Conservation (phyloP, 2,113 vertebrate species). For the Bothrops jararaca region DNA sequence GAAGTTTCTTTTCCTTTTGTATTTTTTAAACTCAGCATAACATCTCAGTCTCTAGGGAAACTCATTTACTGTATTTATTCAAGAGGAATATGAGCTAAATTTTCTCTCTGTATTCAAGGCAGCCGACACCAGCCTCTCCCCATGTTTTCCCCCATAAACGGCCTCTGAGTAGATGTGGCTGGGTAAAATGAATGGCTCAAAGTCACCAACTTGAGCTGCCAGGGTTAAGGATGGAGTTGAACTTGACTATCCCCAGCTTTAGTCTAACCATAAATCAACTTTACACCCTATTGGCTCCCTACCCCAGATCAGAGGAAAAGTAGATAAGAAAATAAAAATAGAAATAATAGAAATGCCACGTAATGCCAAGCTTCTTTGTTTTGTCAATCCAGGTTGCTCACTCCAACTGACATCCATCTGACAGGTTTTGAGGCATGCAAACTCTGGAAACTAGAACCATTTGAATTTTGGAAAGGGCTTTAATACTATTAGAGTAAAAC, state of each 20-base stretch:
- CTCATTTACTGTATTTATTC: background rate
- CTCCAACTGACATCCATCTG: background rate
- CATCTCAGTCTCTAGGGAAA: background rate
- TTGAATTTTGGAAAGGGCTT: background rate
- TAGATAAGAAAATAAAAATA: too few species aligned
- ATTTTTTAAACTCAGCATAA: background rate
- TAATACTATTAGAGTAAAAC: background rate
- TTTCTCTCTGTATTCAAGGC: background rate
- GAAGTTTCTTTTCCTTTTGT: background rate
- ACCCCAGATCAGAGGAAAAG: background rate
- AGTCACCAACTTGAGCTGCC: background rate
- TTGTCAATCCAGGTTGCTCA: too few species aligned
- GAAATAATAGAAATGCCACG: too few species aligned
- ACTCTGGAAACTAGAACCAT: background rate
- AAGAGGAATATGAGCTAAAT: background rate
- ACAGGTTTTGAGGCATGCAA: background rate
- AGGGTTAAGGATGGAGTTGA: background rate
- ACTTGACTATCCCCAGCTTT: background rate
- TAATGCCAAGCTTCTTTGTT: too few species aligned
- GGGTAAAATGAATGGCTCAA: background rate
- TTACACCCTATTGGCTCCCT: background rate
- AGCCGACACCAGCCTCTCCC: background rate
- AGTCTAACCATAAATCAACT: background rate
- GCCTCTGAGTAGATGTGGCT: background rate
- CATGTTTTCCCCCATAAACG: background rate